Base-by-base conservation (phyloP, 2,888 invertebrate genomes). In the Nasonovia ribisnigri region DNA sequence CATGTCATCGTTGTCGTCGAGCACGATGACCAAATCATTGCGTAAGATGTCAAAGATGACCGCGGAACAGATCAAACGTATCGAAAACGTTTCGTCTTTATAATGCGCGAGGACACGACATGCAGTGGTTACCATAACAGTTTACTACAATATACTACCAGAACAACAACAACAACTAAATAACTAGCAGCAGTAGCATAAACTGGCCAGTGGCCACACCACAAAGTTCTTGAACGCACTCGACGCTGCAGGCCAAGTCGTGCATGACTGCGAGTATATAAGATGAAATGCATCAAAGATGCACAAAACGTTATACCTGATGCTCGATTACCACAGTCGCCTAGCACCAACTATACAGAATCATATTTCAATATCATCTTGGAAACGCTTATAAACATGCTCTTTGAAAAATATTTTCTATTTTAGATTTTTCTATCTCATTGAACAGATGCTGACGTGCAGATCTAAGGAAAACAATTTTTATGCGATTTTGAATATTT, bases 41-140 rank as follows among this genome's bases (percentile, higher is more conserved):
- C 98, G 98, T 97, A 98, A 98, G 95, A 98, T 98, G 36, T 98
- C 98, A 20, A 97, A 98, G 95, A 98, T 98, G 98, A 98, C 98
- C 88, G 98, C 98, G 92, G 98, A 98, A 96, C 98, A 98, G 96
- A 97, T 98, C 96, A 98, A 98, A 96, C 97, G 98, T 95, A 98
- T 98, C 67, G 98, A 99, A 96, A 97, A 98, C 95, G 98, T 99
- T 98, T 98, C 96, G 98, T 98, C 96, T 98, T 98, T 96, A 98
- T 99, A 96, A 98, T 98, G 97, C 97, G 98, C 94, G 97, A 97
- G 6, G 97, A 97, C 51, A 89, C 91, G 51, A 26, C 89, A 5
- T 43, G 96, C 96, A 94, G 96, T 13, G 20, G 51, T 24, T 88
- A 90, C 26, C 96, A 46, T 1, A 96, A 13, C 96, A 96, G 2